Percentiles rank a stretch among this genome's conserved stretches.
Conservation (phyloP, 2,888 invertebrate species). For the Eupithecia insigniata region DNA sequence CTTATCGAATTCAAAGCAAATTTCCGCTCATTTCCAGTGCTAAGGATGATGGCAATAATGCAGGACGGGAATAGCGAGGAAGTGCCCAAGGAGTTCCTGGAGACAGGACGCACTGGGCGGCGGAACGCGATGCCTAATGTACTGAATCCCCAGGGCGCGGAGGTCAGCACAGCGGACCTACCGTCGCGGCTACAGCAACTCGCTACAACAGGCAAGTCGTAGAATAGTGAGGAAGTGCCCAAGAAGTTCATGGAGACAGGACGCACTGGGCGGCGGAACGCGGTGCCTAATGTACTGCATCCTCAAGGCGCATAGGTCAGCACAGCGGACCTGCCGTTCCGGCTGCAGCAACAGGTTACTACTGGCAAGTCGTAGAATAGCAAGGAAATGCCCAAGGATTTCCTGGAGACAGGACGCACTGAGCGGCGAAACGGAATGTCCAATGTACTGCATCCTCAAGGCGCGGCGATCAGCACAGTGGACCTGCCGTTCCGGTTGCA, state of each 20-base stretch:
- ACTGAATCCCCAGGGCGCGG: constrained; percentile 88
- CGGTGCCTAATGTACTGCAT: constrained; percentile 92
- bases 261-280: constrained; percentile 94
- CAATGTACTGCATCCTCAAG: no score
- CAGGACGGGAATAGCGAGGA: constrained; percentile 83
- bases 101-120: constrained; percentile 93
- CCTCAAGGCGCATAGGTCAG: constrained; percentile 88
- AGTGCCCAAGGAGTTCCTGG: constrained; percentile 90
- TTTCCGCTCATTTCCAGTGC: constrained; percentile 64
- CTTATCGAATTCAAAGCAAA: not conserved
- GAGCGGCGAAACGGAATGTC: no score
- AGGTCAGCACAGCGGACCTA: constrained; percentile 90
- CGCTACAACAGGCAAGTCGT: constrained; percentile 83
- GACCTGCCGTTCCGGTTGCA: no score
- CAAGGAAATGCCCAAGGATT: no score
- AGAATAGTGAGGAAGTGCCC: constrained; percentile 83
- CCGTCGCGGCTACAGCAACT: constrained; percentile 90
- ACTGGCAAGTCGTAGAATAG: constrained; percentile 70
- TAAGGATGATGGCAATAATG: constrained; percentile 86
- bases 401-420: no score
- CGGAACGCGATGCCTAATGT: constrained; percentile 95
- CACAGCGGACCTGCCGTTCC: constrained; percentile 90
- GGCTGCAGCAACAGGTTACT: constrained; percentile 88
- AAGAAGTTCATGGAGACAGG: constrained; percentile 93
- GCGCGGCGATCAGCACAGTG: no score